A percentile compares a stretch with the other conserved stretches of the same genome.
Evolutionary conservation across 1,140 invertebrate genomes (phyloP).

Genomic region (Myzus persicae): DNA sequence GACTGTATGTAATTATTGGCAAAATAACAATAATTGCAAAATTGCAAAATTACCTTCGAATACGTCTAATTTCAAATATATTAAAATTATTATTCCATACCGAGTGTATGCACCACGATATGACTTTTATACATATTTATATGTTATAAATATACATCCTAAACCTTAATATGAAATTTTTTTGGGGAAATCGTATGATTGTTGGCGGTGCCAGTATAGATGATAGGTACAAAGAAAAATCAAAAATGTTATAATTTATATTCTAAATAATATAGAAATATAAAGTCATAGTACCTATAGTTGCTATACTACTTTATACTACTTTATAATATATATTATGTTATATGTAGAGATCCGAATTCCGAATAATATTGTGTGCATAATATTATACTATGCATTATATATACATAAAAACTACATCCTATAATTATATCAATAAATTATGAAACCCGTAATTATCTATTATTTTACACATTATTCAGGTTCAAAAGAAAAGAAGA

Average conservation of each 20-base stretch:
- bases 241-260: too few relatives aligned
- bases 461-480: conserved; percentile 60
- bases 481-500: conserved; percentile 88
- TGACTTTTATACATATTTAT: too few relatives aligned
- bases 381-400: conserved; percentile 10
- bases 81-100: not conserved
- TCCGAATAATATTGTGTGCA: not conserved
- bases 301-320: not conserved
- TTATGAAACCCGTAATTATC: not conserved
- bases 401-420: not conserved
- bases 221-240: too few relatives aligned
- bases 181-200: too few relatives aligned
- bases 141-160: too few relatives aligned
- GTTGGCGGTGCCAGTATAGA: too few relatives aligned
- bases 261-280: too few relatives aligned
- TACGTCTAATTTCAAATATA: not conserved
- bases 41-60: not conserved
- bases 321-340: not conserved
- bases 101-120: not conserved
- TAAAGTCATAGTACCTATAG: not conserved
- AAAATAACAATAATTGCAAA: not conserved
- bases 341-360: not conserved
- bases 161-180: too few relatives aligned
- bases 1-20: not conserved
- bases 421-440: conserved; percentile 22